phyloP scores from a whole-genome alignment of 2,797 vertebrate species.

The Buphagus erythrorhynchus region DNA sequence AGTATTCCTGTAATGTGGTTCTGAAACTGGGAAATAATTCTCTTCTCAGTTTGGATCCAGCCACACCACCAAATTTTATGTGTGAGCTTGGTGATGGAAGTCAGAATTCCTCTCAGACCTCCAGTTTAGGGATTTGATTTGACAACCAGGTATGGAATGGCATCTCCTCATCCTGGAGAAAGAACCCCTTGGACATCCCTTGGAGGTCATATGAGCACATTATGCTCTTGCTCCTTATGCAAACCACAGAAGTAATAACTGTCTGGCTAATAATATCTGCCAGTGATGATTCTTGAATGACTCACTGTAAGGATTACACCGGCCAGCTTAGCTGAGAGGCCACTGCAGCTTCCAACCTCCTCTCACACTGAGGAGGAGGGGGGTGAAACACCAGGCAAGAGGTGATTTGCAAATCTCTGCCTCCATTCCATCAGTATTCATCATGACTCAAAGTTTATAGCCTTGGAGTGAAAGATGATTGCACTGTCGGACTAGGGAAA shows the following conservation, averaged over 20 bases:
- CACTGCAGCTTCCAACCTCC: background rate
- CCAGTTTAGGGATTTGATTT: background rate
- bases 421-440: background rate
- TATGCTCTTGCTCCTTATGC: background rate
- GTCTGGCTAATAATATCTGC: background rate
- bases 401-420: background rate
- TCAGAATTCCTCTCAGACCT: background rate
- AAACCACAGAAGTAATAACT: background rate
- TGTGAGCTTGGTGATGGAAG: background rate
- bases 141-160: background rate
- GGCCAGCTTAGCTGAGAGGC: background rate
- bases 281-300: background rate
- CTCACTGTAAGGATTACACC: background rate
- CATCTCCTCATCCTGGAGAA: background rate
- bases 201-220: background rate
- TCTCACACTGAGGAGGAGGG: background rate
- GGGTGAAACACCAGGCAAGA: background rate
- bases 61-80: background rate
- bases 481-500: background rate
- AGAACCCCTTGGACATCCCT: background rate
- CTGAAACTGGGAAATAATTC: background rate
- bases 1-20: background rate
- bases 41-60: background rate
- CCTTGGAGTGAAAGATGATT: background rate
- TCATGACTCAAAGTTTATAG: constrained; percentile 1